Percentiles rank a stretch among this genome's conserved stretches.
These are phyloP conservation scores for Lampris incognitus DNA, from an alignment of 2,113 vertebrate species.

Conservation along the genomic window DNA sequence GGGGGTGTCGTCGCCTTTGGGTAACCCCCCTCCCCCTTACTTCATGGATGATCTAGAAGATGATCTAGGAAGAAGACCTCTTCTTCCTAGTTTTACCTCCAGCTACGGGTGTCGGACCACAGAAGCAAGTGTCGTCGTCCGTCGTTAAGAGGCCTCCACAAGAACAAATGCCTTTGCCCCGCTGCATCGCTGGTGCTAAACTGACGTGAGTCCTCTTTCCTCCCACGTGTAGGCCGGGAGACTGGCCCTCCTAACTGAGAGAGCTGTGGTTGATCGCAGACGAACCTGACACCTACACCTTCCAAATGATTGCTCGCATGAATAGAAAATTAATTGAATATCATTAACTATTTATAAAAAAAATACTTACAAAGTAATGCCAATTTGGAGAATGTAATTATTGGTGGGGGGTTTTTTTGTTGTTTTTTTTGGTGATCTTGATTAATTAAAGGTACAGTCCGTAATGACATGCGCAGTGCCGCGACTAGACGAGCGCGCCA, in stretches of 20 bases:
- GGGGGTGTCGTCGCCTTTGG: neutral
- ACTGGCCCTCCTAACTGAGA: conserved; percentile 42
- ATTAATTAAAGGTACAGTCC: neutral
- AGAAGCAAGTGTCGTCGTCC: conserved; percentile 25
- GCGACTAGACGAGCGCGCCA: too few relatives aligned
- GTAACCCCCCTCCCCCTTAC: neutral
- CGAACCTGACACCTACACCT: neutral
- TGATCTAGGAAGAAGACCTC: too few relatives aligned
- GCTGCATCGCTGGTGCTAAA: conserved; percentile 65
- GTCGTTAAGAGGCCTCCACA: neutral
- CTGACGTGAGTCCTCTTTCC: conserved; percentile 28
- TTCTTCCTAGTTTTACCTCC: conserved; percentile 27
- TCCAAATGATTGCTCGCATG: too few relatives aligned
- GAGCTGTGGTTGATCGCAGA: neutral
- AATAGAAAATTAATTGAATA: neutral
- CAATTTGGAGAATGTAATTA: neutral
- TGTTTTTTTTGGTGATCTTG: neutral
- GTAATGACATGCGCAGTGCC: too few relatives aligned
- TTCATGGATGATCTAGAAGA: too few relatives aligned
- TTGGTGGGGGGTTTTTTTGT: neutral
- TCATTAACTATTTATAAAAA: neutral
- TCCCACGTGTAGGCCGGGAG: conserved; percentile 26
- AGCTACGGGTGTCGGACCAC: conserved; percentile 33
- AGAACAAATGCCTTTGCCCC: conserved; percentile 52
- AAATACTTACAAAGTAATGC: neutral